Evolutionary conservation across 2,888 invertebrate genomes (phyloP).

Genomic region (Polyommatus iphigenia): DNA sequence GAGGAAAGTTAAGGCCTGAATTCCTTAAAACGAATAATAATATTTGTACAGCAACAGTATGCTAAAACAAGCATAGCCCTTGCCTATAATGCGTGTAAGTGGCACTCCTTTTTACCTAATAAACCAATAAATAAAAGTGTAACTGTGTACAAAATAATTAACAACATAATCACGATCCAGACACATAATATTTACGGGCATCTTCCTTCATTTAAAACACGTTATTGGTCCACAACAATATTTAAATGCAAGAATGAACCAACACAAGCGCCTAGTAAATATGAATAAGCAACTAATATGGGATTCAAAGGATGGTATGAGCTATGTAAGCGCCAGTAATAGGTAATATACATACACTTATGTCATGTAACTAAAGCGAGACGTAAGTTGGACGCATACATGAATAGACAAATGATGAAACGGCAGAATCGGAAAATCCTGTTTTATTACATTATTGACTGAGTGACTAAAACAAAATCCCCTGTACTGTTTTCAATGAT

Average conservation of each 20-base stretch:
- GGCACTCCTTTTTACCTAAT: too few relatives aligned
- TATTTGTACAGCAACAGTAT: too few relatives aligned
- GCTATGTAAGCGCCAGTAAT: constrained; percentile 28
- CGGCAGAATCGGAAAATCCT: neutral
- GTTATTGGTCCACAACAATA: neutral
- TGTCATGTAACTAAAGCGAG: constrained; percentile 28
- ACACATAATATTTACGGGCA: neutral
- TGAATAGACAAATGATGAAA: neutral
- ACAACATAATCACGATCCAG: neutral
- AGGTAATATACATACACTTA: constrained; percentile 10
- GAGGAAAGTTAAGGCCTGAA: too few relatives aligned
- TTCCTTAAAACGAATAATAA: too few relatives aligned
- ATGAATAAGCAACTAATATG: constrained; percentile 7
- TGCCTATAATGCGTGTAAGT: too few relatives aligned
- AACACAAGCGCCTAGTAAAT: constrained; percentile 2
- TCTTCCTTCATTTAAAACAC: neutral
- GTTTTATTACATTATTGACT: neutral
- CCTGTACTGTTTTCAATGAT: neutral
- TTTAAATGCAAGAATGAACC: neutral
- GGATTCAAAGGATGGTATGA: neutral
- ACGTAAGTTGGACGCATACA: neutral
- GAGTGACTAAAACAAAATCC: neutral
- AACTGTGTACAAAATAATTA: too few relatives aligned
- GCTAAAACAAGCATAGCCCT: too few relatives aligned
- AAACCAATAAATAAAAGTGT: too few relatives aligned